Evolutionary conservation across 2,113 vertebrate genomes (phyloP).

Genomic region (Grus americana): DNA sequence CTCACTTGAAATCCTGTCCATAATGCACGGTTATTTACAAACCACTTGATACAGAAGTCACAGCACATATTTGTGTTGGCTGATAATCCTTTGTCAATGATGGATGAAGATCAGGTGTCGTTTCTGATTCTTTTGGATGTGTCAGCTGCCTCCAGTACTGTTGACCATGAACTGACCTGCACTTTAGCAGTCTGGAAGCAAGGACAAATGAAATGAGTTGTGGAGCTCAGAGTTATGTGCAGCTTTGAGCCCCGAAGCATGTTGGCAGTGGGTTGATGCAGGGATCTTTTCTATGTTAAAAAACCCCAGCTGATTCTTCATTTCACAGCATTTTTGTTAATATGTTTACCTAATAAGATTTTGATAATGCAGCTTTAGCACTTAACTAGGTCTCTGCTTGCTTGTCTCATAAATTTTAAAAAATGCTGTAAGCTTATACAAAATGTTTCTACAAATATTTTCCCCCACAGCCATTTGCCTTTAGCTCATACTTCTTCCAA

Average conservation of each 20-base stretch:
- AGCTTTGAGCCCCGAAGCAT: background rate
- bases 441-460: slow-evolving; percentile 6
- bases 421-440: background rate
- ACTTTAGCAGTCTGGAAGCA: background rate
- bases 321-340: background rate
- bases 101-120: slow-evolving; percentile 31
- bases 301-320: background rate
- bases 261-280: background rate
- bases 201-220: background rate
- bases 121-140: slow-evolving; percentile 30
- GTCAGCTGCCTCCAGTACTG: slow-evolving; percentile 9
- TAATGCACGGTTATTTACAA: background rate
- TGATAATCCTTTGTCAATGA: slow-evolving; percentile 22
- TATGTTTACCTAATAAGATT: background rate
- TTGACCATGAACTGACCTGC: slow-evolving; percentile 28
- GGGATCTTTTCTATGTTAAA: background rate
- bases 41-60: slow-evolving; percentile 13
- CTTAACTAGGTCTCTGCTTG: background rate
- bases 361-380: background rate
- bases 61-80: slow-evolving; percentile 14
- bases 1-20: background rate
- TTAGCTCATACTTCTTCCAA: background rate
- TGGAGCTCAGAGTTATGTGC: background rate
- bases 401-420: background rate
- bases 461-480: background rate